Conservation (phyloP, 2,113 vertebrate species). For the Thalassoma bifasciatum region DNA sequence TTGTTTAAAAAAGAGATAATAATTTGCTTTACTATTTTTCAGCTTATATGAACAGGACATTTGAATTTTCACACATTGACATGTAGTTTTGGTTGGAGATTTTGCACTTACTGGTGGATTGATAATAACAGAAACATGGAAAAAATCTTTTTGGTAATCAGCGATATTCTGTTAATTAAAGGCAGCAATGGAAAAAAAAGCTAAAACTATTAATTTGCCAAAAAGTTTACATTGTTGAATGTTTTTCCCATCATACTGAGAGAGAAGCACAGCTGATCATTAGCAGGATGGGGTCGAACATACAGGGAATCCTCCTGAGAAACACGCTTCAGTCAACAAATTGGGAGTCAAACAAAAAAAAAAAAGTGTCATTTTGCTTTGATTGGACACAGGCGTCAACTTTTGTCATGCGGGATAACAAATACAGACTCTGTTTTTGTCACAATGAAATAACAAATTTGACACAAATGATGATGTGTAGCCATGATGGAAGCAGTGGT, state of each 20-base stretch:
- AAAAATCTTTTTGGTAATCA: no score
- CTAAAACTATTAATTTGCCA: no score
- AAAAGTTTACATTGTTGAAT: no score
- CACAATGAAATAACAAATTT: slow-evolving; percentile 7
- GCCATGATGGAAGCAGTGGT: slow-evolving; percentile 14
- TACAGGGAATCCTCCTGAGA: background rate
- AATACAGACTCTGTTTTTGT: slow-evolving; percentile 1
- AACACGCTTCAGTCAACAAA: slow-evolving; percentile 2
- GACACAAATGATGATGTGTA: slow-evolving; percentile 35
- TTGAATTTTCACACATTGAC: no score
- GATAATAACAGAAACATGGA: no score
- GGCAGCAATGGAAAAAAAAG: no score
- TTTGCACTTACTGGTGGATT: no score
- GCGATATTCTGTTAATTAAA: no score
- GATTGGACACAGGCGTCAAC: slow-evolving; percentile 19
- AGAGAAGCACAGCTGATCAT: slow-evolving; percentile 37
- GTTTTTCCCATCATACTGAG: background rate
- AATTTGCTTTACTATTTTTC: no score
- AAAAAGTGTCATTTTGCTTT: slow-evolving; percentile 8
- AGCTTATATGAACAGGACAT: no score
- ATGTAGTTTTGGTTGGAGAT: no score
- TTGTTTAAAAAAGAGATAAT: no score
- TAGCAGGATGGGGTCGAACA: slow-evolving; percentile 24
- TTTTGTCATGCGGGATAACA: slow-evolving; percentile 27
- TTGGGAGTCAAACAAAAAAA: slow-evolving; percentile 20